These are phyloP conservation scores for Emberiza fucata DNA, from an alignment of 2,113 vertebrate genomes.

Conservation along the genomic window DNA sequence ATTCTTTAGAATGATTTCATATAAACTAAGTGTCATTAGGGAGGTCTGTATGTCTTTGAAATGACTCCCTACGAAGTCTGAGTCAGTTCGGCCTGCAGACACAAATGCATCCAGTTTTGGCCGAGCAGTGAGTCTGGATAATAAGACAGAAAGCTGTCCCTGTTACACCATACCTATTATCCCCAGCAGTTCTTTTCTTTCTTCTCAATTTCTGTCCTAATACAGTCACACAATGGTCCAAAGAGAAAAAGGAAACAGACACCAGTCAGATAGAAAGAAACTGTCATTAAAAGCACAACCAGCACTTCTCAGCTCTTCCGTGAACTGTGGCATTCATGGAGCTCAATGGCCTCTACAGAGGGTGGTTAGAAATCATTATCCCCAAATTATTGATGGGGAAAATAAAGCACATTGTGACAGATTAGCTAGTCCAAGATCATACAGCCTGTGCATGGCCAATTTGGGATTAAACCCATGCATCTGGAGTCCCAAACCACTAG, in stretches of 20 bases:
- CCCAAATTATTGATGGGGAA: background rate
- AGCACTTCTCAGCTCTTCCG: background rate
- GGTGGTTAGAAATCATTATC: background rate
- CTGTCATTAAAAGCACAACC: background rate
- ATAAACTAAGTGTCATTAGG: background rate
- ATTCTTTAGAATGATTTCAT: background rate
- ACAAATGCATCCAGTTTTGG: background rate
- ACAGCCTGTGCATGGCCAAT: background rate
- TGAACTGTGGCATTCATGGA: background rate
- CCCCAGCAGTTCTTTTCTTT: background rate
- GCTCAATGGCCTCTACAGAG: background rate
- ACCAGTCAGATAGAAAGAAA: background rate
- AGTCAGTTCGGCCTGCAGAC: background rate
- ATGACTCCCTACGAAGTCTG: background rate
- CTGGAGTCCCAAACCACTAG: background rate
- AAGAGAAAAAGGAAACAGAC: conserved; percentile 2
- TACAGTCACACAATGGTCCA: background rate
- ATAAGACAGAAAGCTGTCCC: background rate
- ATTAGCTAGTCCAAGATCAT: background rate
- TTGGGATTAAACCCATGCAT: background rate
- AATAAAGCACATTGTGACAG: background rate
- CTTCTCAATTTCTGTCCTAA: background rate
- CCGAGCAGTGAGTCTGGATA: background rate
- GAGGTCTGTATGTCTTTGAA: background rate
- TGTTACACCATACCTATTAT: background rate